Percentiles rank a stretch among this genome's conserved stretches.
phyloP scores from a whole-genome alignment of 2,797 vertebrate genomes.

The Margarornis squamiger region DNA sequence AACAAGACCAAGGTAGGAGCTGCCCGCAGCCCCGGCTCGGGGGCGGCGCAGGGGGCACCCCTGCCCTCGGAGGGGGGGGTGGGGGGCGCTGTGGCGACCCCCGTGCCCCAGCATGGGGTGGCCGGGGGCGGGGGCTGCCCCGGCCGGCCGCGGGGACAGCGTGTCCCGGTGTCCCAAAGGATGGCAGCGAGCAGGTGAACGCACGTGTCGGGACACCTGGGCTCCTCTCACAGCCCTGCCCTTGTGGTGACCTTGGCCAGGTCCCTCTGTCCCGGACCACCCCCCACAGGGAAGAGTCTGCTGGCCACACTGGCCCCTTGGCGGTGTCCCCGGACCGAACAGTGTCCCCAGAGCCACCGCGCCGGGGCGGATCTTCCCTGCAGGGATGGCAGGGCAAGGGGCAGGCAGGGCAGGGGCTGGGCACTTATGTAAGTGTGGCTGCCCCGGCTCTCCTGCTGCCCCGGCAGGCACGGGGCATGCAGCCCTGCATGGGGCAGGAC shows the following conservation, averaged over 20 bases:
- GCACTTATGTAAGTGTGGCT: conserved; percentile 32
- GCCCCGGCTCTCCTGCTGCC: neutral
- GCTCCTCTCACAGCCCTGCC: neutral
- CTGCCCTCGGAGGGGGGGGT: accelerated
- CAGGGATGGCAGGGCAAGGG: conserved; percentile 58
- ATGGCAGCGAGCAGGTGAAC: neutral
- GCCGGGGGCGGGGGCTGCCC: neutral
- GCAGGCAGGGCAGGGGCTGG: conserved; percentile 15
- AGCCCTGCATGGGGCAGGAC: neutral
- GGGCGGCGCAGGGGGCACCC: neutral
- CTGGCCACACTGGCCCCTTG: neutral
- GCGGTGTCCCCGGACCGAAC: neutral
- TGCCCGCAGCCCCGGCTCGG: neutral
- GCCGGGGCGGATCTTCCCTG: conserved; percentile 35
- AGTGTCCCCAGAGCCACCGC: conserved; percentile 12
- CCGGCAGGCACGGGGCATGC: accelerated
- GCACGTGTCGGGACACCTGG: neutral
- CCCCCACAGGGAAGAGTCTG: neutral
- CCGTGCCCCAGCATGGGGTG: neutral
- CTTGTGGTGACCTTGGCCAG: conserved; percentile 48
- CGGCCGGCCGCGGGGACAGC: accelerated
- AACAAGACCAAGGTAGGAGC: conserved; percentile 91
- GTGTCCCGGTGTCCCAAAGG: neutral
- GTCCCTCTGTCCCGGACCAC: neutral
- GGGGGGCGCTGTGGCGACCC: neutral